Evolutionary conservation across 1,140 invertebrate species (phyloP).

Genomic region (Hylaeus volcanicus): DNA sequence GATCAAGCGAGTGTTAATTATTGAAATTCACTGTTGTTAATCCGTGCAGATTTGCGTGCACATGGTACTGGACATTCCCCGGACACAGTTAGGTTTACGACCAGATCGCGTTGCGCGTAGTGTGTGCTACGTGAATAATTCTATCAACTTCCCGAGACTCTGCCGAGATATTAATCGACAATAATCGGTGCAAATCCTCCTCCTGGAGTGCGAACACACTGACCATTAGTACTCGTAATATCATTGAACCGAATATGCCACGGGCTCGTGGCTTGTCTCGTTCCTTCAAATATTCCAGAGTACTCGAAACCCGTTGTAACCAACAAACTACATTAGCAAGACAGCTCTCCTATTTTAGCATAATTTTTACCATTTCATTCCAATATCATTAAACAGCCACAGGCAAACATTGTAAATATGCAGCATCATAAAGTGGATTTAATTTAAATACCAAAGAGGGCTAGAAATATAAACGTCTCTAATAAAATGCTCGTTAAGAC

Average conservation of each 20-base stretch:
- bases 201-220: conserved; percentile 54
- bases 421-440: no score
- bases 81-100: conserved; percentile 65
- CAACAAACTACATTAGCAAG: neutral
- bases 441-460: no score
- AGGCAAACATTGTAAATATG: no score
- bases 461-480: no score
- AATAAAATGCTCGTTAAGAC: no score
- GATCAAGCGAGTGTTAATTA: conserved; percentile 4
- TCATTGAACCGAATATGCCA: conserved; percentile 51
- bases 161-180: conserved; percentile 70
- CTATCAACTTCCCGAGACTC: conserved; percentile 60
- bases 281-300: neutral
- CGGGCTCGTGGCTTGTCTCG: neutral
- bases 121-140: conserved; percentile 70
- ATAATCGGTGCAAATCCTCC: conserved; percentile 39
- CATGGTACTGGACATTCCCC: conserved; percentile 20
- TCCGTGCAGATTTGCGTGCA: conserved; percentile 25
- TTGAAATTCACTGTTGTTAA: conserved; percentile 36
- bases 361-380: no score
- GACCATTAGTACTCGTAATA: conserved; percentile 65
- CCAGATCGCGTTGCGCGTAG: conserved; percentile 60
- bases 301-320: neutral
- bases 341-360: no score
- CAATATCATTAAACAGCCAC: no score